phyloP scores from a whole-genome alignment of 2,888 invertebrate genomes.

The Ophioninae sp. region DNA sequence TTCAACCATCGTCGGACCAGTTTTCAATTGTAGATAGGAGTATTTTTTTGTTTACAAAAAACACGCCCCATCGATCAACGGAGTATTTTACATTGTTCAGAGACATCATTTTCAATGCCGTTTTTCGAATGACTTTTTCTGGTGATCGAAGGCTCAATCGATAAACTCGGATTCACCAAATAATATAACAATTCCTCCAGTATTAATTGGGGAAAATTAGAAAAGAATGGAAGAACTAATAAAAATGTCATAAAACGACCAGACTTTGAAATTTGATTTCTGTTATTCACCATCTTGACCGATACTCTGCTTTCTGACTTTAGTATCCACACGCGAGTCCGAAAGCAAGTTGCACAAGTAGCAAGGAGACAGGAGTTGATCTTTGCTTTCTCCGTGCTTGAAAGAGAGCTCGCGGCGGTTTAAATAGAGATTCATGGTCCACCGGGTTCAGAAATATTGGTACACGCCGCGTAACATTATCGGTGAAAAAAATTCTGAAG shows the following conservation, averaged over 20 bases:
- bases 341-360: slow-evolving; percentile 49
- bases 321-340: slow-evolving; percentile 14
- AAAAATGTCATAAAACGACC: not conserved
- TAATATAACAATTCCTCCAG: too few species aligned
- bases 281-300: slow-evolving; percentile 29
- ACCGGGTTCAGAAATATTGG: slow-evolving; percentile 36
- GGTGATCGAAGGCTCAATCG: not conserved
- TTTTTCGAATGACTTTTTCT: not conserved
- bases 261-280: not conserved
- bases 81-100: not conserved
- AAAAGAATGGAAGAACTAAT: not conserved
- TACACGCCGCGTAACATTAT: slow-evolving; percentile 30
- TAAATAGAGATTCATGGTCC: slow-evolving; percentile 47
- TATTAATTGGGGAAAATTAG: not conserved
- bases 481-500: slow-evolving; percentile 43
- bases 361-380: slow-evolving; percentile 6
- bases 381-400: slow-evolving; percentile 54
- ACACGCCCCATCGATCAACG: not conserved
- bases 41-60: not conserved
- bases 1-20: not conserved
- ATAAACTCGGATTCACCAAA: not conserved
- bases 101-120: not conserved
- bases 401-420: slow-evolving; percentile 34
- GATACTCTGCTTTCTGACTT: slow-evolving; percentile 43
- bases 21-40: not conserved